These are phyloP conservation scores for Achroia grisella DNA, from an alignment of 1,140 invertebrate genomes.

Conservation along the genomic window DNA sequence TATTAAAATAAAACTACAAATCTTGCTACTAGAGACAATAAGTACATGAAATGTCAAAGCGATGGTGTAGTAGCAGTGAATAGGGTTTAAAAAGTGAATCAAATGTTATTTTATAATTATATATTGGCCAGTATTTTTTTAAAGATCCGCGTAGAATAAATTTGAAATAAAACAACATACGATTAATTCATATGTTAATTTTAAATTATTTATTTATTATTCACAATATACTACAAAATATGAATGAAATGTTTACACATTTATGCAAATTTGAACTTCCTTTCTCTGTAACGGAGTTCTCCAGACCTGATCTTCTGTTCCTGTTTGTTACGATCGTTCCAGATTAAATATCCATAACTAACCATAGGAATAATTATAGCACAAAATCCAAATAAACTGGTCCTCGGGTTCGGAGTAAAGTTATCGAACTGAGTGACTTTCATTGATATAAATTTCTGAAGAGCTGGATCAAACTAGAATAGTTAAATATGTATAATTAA, in stretches of 20 bases:
- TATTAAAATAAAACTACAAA: no score
- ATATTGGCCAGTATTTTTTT: not conserved
- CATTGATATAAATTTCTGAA: conserved; percentile 82
- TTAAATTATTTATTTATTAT: conserved; percentile 5
- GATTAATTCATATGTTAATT: conserved; percentile 4
- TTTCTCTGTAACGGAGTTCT: conserved; percentile 82
- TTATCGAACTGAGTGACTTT: conserved; percentile 77
- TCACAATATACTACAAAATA: conserved; percentile 1
- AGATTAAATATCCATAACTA: conserved; percentile 71
- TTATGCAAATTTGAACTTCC: conserved; percentile 56
- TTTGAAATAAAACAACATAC: conserved; percentile 6
- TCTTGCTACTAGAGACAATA: no score
- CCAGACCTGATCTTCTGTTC: conserved; percentile 78
- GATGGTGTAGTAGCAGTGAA: no score
- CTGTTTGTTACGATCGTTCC: conserved; percentile 67
- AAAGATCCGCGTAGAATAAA: not conserved
- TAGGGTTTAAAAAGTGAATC: no score
- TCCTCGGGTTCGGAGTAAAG: conserved; percentile 79
- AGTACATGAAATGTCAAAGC: no score
- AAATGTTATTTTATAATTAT: no score
- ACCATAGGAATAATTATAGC: conserved; percentile 76
- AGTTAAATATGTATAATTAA: conserved; percentile 14
- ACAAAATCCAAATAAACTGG: conserved; percentile 69
- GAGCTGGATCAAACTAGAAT: conserved; percentile 83
- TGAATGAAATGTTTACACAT: not conserved